Conservation (phyloP, 53 echinoderm and acorn worm species). For the Echinometra lucunter region DNA sequence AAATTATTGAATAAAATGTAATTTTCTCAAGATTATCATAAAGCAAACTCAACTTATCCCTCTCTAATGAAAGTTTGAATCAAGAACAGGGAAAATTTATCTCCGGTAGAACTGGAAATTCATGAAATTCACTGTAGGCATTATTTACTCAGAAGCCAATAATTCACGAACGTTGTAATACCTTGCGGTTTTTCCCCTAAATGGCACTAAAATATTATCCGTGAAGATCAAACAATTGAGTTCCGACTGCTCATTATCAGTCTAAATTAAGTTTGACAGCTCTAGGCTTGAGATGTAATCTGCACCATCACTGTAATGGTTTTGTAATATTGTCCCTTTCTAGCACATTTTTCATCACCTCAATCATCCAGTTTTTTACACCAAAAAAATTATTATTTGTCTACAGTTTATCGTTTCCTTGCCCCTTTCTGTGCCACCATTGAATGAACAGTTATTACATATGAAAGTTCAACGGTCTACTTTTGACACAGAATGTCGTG, state of each 20-base stretch:
- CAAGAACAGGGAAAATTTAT: not conserved
- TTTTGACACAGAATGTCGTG: no score
- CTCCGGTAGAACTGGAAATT: not conserved
- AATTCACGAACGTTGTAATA: not conserved
- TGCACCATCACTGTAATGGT: not conserved
- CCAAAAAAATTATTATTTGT: no score
- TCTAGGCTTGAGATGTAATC: not conserved
- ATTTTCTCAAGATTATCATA: not conserved
- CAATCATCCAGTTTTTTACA: no score
- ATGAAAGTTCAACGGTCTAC: no score
- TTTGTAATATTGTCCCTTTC: not conserved
- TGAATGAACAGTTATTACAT: no score
- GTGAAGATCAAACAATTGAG: not conserved
- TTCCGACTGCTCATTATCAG: not conserved
- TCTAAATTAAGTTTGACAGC: not conserved
- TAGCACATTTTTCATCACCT: not conserved
- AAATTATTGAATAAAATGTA: not conserved
- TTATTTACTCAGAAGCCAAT: constrained; percentile 22
- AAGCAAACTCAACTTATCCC: not conserved
- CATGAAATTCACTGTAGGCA: not conserved
- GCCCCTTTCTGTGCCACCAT: no score
- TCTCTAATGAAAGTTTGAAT: not conserved
- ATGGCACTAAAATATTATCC: not conserved
- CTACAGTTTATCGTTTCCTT: no score
- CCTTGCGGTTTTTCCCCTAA: not conserved